Conservation (phyloP, 2,113 vertebrate species). For the Prionailurus viverrinus region DNA sequence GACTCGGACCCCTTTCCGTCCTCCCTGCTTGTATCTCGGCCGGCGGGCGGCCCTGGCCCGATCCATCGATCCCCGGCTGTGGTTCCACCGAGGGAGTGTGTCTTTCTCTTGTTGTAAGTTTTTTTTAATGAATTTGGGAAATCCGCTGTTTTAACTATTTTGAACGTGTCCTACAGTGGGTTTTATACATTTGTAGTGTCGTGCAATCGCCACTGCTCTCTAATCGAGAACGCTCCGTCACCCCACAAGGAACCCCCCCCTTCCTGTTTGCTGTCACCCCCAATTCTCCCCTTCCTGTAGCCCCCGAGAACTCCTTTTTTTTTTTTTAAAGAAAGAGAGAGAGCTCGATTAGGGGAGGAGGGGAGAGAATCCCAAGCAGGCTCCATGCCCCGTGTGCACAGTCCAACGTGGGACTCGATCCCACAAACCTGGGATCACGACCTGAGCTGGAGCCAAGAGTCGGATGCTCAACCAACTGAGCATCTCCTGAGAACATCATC, state of each 20-base stretch:
- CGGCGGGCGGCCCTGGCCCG: accelerated
- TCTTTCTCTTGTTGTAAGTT: neutral
- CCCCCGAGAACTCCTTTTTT: neutral
- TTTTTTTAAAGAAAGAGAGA: neutral
- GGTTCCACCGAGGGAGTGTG: neutral
- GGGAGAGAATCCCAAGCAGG: neutral
- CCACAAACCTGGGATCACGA: neutral
- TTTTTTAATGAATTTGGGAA: neutral
- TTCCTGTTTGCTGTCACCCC: neutral
- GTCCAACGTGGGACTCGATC: neutral
- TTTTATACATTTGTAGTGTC: neutral
- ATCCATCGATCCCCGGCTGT: neutral
- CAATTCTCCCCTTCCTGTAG: neutral
- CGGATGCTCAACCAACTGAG: neutral
- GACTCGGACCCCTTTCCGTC: no score
- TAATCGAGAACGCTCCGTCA: neutral
- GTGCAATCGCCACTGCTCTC: neutral
- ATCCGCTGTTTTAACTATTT: neutral
- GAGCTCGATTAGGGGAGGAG: no score
- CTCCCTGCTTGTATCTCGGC: neutral
- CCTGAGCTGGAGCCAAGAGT: neutral
- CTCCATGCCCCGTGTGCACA: neutral
- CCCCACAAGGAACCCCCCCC: neutral
- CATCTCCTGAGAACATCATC: no score
- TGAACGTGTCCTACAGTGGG: accelerated